Evolutionary conservation across 2,797 vertebrate species (phyloP), one percentile per base, ranked within the genome.

Genomic region (Anomalospiza imberbis): DNA sequence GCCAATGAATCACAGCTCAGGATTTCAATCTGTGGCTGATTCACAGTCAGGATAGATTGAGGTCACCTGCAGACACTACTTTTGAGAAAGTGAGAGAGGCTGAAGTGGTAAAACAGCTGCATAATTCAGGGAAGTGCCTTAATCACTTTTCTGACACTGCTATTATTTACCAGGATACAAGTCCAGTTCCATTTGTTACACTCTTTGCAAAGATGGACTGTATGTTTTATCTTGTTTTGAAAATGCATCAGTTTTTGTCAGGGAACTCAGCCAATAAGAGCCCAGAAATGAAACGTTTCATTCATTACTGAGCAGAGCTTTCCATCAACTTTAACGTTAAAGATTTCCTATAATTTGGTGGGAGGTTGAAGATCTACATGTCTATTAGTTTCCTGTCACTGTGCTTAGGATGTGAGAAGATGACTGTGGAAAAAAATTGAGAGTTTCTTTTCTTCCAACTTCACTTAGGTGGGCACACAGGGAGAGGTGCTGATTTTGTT

Each of bases 241-340:
- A 96, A 93, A 95, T 94, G 82, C 81, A 91, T 94, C 95, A 89
- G 92, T 95, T 97, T 96, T 94, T 94, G 92, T 96, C 96, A 93
- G 91, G 91, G 91, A 91, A 80, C 84, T 18, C 78, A 91, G 94
- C 97, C 95, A 96, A 73, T 92, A 89, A 81, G 93, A 91, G 85
- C 66, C 85, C 53, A 75, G 92, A 78, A 85, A 92, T 88, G 85
- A 91, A 94, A 92, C 94, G 89, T 87, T 93, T 95, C 80, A 78
- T 94, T 95, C 44, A 36, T 84, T 95, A 85, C 85, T 48, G 65
- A 90, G 92, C 77, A 90, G 48, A 93, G 95, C 94, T 90, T 94
- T 95, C 94, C 95, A 94, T 96, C 96, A 91, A 63, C 90, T 93
- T 91, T 96, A 92, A 77, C 12, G 1, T 78, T 96, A 96, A 96